Base-by-base conservation (phyloP, 2,113 vertebrate genomes). In the Redunca redunca region DNA sequence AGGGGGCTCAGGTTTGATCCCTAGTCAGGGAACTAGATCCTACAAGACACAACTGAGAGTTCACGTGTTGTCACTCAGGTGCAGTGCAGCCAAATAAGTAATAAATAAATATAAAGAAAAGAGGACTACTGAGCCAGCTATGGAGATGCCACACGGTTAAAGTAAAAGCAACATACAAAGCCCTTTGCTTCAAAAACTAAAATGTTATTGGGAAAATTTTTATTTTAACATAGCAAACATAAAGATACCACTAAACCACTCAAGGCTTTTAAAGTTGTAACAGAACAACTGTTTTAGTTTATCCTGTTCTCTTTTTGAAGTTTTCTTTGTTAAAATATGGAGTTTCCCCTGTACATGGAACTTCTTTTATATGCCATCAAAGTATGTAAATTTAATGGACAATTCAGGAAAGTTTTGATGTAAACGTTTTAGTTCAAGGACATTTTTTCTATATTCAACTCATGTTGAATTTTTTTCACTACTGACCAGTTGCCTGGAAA, bases 241-340 rank as follows among this genome's bases (percentile, higher is more conserved):
- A 96, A 95, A 85, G 30, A 85, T 46, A 77, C 50, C 58, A 88
- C 16, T 50, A 83, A 88, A 78, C 28, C 7, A 87, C 14, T 36
- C 84, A 86, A 82, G 17, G 8, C 36, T 71, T 30, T 77, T 43
- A 12, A 86, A 86, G 8, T 89, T 93, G 11, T 57, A 92, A 64
- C 7, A 52, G 64, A 60, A 78, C 80, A 55, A 7, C 7, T 52
- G 60, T 15, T 64, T 84, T 84, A 80, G 33, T 86, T 96, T 93
- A 88, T n/a, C 1, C 3, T 90, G 58, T 52, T 80, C 1, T 71
- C 12, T 7, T 86, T 88, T 85, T 36, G 0, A 16, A 26, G 7
- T 90, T 94, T 93, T 92, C 67, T 91, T 95, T 57, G 58, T 96
- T 7, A 7, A 91, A 92, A 60, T 43, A 89, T 0, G 91, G 28